Evolutionary conservation across 2,113 vertebrate species (phyloP).

Genomic region (Otus sunia): DNA sequence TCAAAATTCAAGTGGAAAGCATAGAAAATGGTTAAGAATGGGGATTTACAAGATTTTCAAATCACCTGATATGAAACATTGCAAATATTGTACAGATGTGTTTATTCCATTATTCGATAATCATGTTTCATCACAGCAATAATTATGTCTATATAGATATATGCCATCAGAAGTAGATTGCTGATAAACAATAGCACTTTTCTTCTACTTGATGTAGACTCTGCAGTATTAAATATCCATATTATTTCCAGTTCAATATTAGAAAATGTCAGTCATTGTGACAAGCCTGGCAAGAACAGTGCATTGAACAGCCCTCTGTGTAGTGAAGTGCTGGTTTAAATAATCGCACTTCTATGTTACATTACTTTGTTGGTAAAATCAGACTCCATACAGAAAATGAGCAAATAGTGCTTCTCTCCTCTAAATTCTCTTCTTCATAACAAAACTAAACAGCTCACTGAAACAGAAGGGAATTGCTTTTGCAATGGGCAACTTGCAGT

Average conservation of each 20-base stretch:
- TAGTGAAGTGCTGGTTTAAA: conserved; percentile 67
- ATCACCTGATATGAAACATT: conserved; percentile 63
- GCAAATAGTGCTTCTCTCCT: conserved; percentile 36
- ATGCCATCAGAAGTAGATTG: conserved; percentile 70
- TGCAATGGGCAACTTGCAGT: background rate
- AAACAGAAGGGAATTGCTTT: conserved; percentile 42
- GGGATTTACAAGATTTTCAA: conserved; percentile 64
- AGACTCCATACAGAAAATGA: conserved; percentile 55
- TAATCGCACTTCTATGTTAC: conserved; percentile 69
- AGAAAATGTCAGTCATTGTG: conserved; percentile 80
- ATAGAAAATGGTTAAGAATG: conserved; percentile 69
- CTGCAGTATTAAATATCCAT: conserved; percentile 81
- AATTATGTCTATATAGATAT: conserved; percentile 74
- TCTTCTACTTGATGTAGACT: conserved; percentile 76
- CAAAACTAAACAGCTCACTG: conserved; percentile 42
- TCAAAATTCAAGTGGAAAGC: conserved; percentile 77
- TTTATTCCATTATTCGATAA: conserved; percentile 70
- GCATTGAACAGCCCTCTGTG: conserved; percentile 60
- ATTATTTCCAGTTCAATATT: conserved; percentile 82
- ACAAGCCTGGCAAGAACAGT: conserved; percentile 69
- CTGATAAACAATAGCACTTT: conserved; percentile 79
- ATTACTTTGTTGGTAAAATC: conserved; percentile 74
- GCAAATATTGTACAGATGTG: conserved; percentile 67
- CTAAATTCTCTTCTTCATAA: conserved; percentile 47
- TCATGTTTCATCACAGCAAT: conserved; percentile 71